phyloP scores from a whole-genome alignment of 2,113 vertebrate species.

The Lethenteron reissneri region DNA sequence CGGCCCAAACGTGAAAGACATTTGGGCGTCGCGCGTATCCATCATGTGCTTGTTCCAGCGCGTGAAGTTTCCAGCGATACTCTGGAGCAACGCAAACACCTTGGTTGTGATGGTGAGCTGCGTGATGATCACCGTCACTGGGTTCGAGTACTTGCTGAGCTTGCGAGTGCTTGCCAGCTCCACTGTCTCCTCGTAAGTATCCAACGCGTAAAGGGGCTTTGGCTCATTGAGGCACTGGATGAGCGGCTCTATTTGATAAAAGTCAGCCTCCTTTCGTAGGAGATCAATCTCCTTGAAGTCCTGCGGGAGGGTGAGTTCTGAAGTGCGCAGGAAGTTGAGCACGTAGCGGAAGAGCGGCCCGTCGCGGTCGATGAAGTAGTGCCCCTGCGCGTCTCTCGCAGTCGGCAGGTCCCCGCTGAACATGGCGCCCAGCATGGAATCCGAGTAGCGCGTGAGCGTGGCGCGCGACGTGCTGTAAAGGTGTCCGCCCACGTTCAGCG shows the following conservation, averaged over 20 bases:
- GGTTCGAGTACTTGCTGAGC: constrained; percentile 93
- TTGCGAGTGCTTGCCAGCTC: constrained; percentile 91
- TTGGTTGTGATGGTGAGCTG: constrained; percentile 89
- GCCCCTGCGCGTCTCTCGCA: constrained; percentile 45
- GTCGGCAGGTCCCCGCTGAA: constrained; percentile 53
- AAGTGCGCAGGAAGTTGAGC: constrained; percentile 54
- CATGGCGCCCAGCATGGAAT: constrained; percentile 62
- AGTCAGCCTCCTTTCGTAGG: constrained; percentile 52
- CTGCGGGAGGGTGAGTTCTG: constrained; percentile 44
- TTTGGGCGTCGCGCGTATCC: constrained; percentile 95
- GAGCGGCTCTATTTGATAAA: constrained; percentile 55
- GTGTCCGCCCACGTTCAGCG: constrained; percentile 55
- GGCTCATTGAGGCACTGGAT: constrained; percentile 81
- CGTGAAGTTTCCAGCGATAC: constrained; percentile 84
- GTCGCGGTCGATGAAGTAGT: constrained; percentile 60
- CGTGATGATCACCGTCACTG: constrained; percentile 87
- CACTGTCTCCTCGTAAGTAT: constrained; percentile 88
- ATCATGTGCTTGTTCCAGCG: constrained; percentile 99
- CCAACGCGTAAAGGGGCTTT: constrained; percentile 70
- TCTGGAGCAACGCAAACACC: constrained; percentile 67
- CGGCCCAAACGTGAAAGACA: constrained; percentile 92
- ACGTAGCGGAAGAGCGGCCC: constrained; percentile 55
- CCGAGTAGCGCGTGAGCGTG: constrained; percentile 45
- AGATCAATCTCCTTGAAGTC: constrained; percentile 60
- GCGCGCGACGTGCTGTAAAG: constrained; percentile 55